Conservation (phyloP, 1,140 invertebrate species). For the Eumeta japonica region DNA sequence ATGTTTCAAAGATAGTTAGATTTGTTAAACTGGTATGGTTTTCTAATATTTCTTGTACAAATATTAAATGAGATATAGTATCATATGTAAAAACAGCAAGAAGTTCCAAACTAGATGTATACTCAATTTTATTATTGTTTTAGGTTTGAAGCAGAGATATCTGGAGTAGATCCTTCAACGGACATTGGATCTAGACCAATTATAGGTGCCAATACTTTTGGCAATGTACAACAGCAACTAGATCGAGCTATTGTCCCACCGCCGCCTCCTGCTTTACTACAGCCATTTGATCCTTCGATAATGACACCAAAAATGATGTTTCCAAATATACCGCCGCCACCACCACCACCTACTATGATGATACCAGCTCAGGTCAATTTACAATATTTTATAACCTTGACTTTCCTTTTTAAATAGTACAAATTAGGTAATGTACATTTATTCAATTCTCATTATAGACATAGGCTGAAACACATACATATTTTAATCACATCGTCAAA, state of each 20-base stretch:
- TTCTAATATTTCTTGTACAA: too few relatives aligned
- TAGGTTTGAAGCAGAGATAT: conserved; percentile 86
- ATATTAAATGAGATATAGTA: too few relatives aligned
- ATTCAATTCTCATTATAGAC: too few relatives aligned
- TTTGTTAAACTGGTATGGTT: too few relatives aligned
- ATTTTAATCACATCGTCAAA: too few relatives aligned
- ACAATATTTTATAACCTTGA: too few relatives aligned
- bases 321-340: conserved; percentile 35
- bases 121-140: too few relatives aligned
- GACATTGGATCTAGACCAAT: conserved; percentile 61
- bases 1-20: too few relatives aligned
- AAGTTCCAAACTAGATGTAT: too few relatives aligned
- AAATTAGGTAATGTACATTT: too few relatives aligned
- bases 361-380: conserved; percentile 38
- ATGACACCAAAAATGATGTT: conserved; percentile 59
- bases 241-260: conserved; percentile 61
- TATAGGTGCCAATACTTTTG: conserved; percentile 68
- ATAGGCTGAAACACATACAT: too few relatives aligned
- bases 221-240: conserved; percentile 65
- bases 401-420: conserved; percentile 1
- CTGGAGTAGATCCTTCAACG: conserved; percentile 58
- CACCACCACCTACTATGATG: conserved; percentile 40
- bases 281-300: conserved; percentile 60
- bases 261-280: conserved; percentile 44
- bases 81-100: too few relatives aligned